These are phyloP conservation scores for Lacerta bilineata DNA, from an alignment of 2,797 vertebrate genomes.

Conservation along the genomic window DNA sequence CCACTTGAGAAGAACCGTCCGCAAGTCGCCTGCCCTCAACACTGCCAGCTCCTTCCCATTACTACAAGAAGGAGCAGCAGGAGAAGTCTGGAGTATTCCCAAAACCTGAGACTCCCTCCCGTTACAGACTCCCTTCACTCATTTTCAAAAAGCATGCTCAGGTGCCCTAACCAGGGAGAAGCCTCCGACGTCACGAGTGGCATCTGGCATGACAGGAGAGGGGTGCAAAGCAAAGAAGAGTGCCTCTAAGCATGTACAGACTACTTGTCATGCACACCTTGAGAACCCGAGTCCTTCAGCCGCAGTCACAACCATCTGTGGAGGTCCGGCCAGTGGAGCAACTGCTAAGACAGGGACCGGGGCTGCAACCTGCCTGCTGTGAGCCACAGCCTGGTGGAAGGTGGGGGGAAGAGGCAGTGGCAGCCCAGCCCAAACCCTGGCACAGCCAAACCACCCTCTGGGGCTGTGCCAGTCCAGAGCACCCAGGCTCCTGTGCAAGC, in stretches of 20 bases:
- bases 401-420: neutral
- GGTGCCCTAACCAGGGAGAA: too few relatives aligned
- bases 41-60: neutral
- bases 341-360: neutral
- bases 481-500: neutral
- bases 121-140: too few relatives aligned
- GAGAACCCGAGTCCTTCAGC: too few relatives aligned
- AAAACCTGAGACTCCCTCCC: too few relatives aligned
- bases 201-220: neutral
- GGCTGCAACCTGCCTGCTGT: neutral
- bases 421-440: fast-evolving
- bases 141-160: too few relatives aligned
- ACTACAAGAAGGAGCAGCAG: too few relatives aligned
- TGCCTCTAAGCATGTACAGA: neutral
- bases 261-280: fast-evolving
- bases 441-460: neutral
- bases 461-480: neutral
- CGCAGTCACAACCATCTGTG: neutral
- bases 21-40: neutral
- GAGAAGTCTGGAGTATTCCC: too few relatives aligned
- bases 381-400: too few relatives aligned
- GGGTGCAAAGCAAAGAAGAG: too few relatives aligned
- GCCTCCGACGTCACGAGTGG: neutral
- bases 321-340: neutral
- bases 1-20: too few relatives aligned